phyloP scores from a whole-genome alignment of 1,140 invertebrate genomes.

The Drosophila orosa region DNA sequence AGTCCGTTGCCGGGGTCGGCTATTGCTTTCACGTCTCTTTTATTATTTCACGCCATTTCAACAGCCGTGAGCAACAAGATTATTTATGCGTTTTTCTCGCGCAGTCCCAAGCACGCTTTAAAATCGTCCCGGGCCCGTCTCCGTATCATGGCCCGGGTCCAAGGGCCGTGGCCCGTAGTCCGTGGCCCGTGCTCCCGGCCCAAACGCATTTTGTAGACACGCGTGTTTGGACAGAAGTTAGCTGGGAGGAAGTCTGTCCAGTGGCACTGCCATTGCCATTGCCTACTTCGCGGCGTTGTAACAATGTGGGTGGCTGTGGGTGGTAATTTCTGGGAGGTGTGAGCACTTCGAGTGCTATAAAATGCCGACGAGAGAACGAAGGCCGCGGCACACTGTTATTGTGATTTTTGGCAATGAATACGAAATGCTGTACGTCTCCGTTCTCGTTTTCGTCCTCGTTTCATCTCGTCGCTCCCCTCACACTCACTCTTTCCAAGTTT shows the following conservation, averaged over 20 bases:
- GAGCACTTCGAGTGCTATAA: slow-evolving; percentile 46
- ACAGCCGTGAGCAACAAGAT: slow-evolving; percentile 83
- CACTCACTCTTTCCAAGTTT: slow-evolving; percentile 7
- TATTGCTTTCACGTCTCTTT: slow-evolving; percentile 81
- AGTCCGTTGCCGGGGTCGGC: slow-evolving; percentile 29
- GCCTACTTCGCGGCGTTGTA: slow-evolving; percentile 65
- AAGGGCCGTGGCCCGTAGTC: neutral
- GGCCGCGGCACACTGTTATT: slow-evolving; percentile 56
- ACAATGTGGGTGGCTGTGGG: slow-evolving; percentile 43
- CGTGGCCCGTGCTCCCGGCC: neutral
- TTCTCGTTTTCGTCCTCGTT: slow-evolving; percentile 21
- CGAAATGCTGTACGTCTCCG: slow-evolving; percentile 64
- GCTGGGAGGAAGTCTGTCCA: slow-evolving; percentile 43
- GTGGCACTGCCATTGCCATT: slow-evolving; percentile 28
- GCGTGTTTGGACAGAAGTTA: slow-evolving; percentile 77
- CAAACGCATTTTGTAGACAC: slow-evolving; percentile 72
- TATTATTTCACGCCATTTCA: slow-evolving; percentile 83
- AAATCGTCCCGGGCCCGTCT: slow-evolving; percentile 48
- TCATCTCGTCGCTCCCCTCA: neutral
- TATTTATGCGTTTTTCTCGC: slow-evolving; percentile 78
- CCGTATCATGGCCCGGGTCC: neutral
- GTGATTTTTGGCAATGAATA: slow-evolving; percentile 83
- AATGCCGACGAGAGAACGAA: slow-evolving; percentile 22
- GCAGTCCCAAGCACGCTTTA: slow-evolving; percentile 73
- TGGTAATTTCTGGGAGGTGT: slow-evolving; percentile 20